Conservation (phyloP, 2,888 invertebrate species). For the Odontocerum albicorne region DNA sequence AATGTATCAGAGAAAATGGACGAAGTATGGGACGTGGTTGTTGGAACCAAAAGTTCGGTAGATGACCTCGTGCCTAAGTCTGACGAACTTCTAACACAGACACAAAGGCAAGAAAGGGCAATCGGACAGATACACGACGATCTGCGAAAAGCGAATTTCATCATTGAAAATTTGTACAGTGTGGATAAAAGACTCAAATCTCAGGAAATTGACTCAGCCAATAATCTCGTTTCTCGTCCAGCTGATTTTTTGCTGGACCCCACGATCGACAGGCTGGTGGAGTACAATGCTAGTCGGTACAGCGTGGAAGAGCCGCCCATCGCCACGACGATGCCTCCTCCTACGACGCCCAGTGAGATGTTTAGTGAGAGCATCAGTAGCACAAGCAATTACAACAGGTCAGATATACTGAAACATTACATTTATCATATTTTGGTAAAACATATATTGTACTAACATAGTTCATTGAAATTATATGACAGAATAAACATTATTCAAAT, state of each 20-base stretch:
- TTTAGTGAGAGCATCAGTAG: conserved; percentile 43
- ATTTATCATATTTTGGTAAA: too few relatives aligned
- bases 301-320: conserved; percentile 48
- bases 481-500: too few relatives aligned
- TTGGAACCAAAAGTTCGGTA: conserved; percentile 85
- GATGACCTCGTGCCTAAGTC: conserved; percentile 86
- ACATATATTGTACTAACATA: too few relatives aligned
- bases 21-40: conserved; percentile 88
- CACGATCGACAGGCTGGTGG: conserved; percentile 76
- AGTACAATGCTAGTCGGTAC: conserved; percentile 74
- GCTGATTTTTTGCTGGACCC: conserved; percentile 68
- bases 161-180: conserved; percentile 84
- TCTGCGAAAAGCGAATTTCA: conserved; percentile 80
- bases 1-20: conserved; percentile 89
- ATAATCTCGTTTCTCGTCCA: conserved; percentile 74
- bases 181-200: conserved; percentile 82
- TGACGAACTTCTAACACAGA: conserved; percentile 81
- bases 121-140: conserved; percentile 84
- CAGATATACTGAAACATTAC: too few relatives aligned
- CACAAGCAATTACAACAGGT: conserved; percentile 43
- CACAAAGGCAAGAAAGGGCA: conserved; percentile 82
- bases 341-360: conserved; percentile 6
- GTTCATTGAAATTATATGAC: too few relatives aligned
- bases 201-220: conserved; percentile 82
- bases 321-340: conserved; percentile 36